Base-by-base conservation (phyloP, 1,140 invertebrate genomes). In the Panagrolaimus sp. region DNA sequence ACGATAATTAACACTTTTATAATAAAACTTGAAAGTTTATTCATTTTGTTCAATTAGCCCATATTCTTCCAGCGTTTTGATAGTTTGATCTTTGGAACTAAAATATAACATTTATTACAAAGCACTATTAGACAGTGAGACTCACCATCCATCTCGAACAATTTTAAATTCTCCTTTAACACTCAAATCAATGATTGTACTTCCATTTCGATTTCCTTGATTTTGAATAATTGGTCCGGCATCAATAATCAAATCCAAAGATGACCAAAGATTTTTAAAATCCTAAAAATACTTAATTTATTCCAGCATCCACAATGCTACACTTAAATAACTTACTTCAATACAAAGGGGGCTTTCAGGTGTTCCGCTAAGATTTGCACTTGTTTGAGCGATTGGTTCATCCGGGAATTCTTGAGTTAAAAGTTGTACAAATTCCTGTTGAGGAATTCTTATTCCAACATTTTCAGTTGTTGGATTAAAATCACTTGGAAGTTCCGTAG, bases 361-460 rank as follows among this genome's bases (percentile, higher is more conserved):
- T 25, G 20, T 27, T 5, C 51, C 51, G n/a, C 51, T 57, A 9
- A 57, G 20, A 16, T 57, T 57, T 25, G 51, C 51, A 57, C 51
- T 57, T 13, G 51, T 57, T 23, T 57, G 51, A 16, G 51, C 51
- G 11, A 57, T 57, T 27, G 51, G 51, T 57, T 57, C 20, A 20
- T 57, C 13, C 1, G 51, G 51, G n/a, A 57, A 57, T 27, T 57
- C 20, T 23, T 57, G 20, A n/a, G 51, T 27, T 57, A 57, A 27
- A 5, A 2, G 20, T 57, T 57, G 51, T 5, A 57, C 51, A 20
- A 57, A 57, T 8, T 13, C n/a, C 4, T 20, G 20, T 25, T 57
- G 20, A 57, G 51, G 51, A 8, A 57, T 27, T 25, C 51, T 20
- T 20, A 57, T 25, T 25, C 51, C 51, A 16, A 57, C 51, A 25